Evolutionary conservation across 2,113 vertebrate genomes (phyloP), one percentile per base, ranked within the genome.

Genomic region (Hiodon alosoides): DNA sequence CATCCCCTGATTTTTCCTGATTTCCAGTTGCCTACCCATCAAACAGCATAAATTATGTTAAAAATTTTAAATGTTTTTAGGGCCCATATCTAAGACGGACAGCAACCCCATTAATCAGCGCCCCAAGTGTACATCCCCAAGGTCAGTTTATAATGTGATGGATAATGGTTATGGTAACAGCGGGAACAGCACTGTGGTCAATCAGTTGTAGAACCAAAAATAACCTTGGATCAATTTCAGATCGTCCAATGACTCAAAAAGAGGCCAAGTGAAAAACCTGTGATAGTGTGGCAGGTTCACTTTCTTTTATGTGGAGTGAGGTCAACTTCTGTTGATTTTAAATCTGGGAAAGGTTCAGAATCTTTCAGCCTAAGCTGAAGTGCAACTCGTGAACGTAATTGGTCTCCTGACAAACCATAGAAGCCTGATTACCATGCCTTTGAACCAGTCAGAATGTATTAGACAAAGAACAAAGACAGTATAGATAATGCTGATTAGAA

Each of bases 381-480:
- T 83, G 83, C 74, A 79, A 79, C 85, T 86, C 85, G 78, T 76
- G 17, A 86, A 83, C 83, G 83, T 89, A 88, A 90, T 90, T 89
- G 87, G 88, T 87, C 88, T 90, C 87, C 85, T 83, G 86, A 87
- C 87, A 85, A 11, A 87, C 86, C 85, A 81, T 81, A 81, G 62
- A 67, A 80, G 67, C 68, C 81, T 87, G 72, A 90, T 91, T 89
- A 90, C 84, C 87, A 89, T 86, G 82, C 77, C 86, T 91, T 90
- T 90, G 90, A 90, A 89, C 85, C 79, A 81, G 85, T 82, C 80
- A 81, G 79, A 81, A 77, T 82, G 81, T 81, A 87, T 91, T 88
- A 87, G 73, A 78, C 79, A 59, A 48, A 83, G 84, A 90, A 91
- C 87, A 91, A 91, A 89, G 86, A 86, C 71, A 69, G 51, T 48